phyloP scores from a whole-genome alignment of 1,140 invertebrate species.

The Andricus grossulariae region DNA sequence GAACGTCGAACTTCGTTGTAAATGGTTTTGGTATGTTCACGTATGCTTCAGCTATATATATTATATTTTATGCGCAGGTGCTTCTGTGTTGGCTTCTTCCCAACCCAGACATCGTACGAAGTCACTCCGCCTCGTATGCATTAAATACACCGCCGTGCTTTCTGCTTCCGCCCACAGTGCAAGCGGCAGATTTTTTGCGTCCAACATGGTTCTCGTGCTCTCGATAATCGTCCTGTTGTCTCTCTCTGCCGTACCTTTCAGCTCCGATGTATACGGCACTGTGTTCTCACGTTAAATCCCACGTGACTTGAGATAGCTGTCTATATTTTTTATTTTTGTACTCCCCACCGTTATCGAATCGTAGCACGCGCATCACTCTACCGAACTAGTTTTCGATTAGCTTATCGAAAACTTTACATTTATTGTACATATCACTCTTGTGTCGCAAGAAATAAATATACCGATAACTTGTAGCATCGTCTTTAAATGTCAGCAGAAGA shows the following conservation, averaged over 20 bases:
- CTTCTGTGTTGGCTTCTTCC: too few relatives aligned
- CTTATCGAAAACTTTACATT: background rate
- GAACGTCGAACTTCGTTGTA: too few relatives aligned
- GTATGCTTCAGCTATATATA: too few relatives aligned
- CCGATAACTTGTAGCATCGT: background rate
- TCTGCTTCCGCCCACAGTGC: background rate
- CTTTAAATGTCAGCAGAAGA: background rate
- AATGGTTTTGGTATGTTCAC: too few relatives aligned
- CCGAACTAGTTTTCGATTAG: background rate
- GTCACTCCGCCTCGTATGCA: too few relatives aligned
- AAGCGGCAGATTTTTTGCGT: too few relatives aligned
- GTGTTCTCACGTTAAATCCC: conserved; percentile 24
- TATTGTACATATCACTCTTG: background rate
- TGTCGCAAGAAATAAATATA: conserved; percentile 5
- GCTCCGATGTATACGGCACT: conserved; percentile 53
- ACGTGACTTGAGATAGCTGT: background rate
- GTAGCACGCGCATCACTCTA: background rate
- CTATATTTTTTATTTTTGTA: background rate
- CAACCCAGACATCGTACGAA: too few relatives aligned
- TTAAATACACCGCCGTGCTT: background rate
- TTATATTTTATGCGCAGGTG: too few relatives aligned
- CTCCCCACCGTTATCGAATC: background rate
- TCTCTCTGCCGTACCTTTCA: conserved; percentile 40
- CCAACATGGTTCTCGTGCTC: background rate
- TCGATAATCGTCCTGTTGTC: conserved; percentile 35